Percentiles rank a stretch among this genome's conserved stretches.
Evolutionary conservation across 2,888 invertebrate species (phyloP).

Genomic region (Dynastes grantii): DNA sequence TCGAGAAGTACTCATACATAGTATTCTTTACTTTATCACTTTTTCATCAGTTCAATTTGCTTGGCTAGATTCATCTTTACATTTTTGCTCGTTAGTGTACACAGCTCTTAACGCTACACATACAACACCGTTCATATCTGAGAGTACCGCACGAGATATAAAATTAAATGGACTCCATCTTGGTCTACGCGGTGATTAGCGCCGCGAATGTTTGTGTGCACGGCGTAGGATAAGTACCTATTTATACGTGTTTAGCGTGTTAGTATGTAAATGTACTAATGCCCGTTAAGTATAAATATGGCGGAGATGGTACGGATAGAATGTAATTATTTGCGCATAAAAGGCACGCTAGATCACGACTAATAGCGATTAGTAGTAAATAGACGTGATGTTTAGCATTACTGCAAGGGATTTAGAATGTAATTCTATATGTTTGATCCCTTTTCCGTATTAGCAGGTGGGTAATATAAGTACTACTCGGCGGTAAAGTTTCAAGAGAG

Average conservation of each 20-base stretch:
- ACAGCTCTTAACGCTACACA: not conserved
- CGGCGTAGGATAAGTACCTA: slow-evolving; percentile 1
- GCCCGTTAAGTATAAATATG: slow-evolving; percentile 12
- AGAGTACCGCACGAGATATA: not conserved
- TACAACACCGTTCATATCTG: slow-evolving; percentile 3
- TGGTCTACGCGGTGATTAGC: not conserved
- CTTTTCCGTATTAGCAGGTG: no score
- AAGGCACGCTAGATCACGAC: not conserved
- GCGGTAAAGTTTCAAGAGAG: no score
- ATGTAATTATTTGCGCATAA: slow-evolving; percentile 7
- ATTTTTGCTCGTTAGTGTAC: slow-evolving; percentile 5
- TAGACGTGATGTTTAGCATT: slow-evolving; percentile 5
- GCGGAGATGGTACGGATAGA: slow-evolving; percentile 9
- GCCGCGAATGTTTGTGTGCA: slow-evolving; percentile 3
- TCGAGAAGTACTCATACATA: no score
- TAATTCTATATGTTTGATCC: no score
- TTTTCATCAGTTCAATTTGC: no score
- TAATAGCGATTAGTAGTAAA: slow-evolving; percentile 1
- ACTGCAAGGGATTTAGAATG: no score
- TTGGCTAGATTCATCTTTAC: no score
- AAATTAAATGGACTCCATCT: slow-evolving; percentile 12
- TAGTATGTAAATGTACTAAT: slow-evolving; percentile 10
- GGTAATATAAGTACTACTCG: no score
- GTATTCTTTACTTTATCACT: no score
- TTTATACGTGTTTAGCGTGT: slow-evolving; percentile 11